Evolutionary conservation across 35 echinoderm and acorn worm genomes (phyloP).

Genomic region (Patiria miniata): DNA sequence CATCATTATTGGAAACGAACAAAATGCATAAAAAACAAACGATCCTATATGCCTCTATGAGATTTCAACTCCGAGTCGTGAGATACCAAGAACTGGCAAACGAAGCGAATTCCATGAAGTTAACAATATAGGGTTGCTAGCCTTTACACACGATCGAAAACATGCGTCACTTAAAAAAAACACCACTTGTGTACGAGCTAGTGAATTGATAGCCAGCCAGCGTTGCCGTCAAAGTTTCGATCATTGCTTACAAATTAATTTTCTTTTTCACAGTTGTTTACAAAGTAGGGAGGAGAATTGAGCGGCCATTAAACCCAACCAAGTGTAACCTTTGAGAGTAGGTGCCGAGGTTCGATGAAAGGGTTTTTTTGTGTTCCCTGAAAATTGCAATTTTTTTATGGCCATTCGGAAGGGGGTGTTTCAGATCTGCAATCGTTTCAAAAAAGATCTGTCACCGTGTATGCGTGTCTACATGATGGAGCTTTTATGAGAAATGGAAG

Average conservation of each 20-base stretch:
- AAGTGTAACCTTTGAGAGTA: neutral
- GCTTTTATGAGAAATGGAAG: neutral
- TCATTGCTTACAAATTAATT: neutral
- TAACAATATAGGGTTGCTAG: neutral
- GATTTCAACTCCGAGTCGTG: neutral
- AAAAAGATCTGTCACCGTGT: neutral
- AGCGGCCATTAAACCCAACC: neutral
- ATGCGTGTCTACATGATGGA: neutral
- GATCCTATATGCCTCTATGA: no score
- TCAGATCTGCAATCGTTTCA: neutral
- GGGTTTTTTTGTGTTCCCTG: neutral
- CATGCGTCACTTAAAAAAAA: neutral
- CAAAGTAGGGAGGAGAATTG: neutral
- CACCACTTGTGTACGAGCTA: neutral
- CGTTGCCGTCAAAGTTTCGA: neutral
- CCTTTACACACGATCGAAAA: neutral
- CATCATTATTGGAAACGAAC: no score
- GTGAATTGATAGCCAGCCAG: neutral
- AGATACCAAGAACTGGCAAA: neutral
- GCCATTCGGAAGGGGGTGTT: neutral
- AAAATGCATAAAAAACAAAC: no score
- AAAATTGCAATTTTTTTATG: neutral
- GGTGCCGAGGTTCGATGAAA: neutral
- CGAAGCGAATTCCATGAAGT: neutral
- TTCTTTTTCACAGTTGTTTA: neutral